Evolutionary conservation across 2,888 invertebrate species (phyloP).

Genomic region (Merodon equestris): DNA sequence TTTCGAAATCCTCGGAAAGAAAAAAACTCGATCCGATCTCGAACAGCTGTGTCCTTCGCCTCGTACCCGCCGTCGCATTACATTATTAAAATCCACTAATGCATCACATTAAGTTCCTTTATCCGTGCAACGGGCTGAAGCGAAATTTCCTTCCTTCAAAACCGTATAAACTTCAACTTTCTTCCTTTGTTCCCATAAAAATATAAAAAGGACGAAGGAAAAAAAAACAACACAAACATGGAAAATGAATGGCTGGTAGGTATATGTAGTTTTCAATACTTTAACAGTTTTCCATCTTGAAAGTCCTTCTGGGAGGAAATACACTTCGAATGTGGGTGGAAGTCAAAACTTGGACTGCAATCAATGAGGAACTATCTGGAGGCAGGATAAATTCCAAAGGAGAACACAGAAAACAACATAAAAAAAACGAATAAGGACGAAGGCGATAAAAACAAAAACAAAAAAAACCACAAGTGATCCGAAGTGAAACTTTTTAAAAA

Average conservation of each 20-base stretch:
- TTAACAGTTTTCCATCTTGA: constrained; percentile 42
- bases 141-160: constrained; percentile 19
- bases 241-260: too few species aligned
- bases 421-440: constrained; percentile 9
- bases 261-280: constrained; percentile 45
- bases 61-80: constrained; percentile 40
- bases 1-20: constrained; percentile 6
- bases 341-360: constrained; percentile 62
- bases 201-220: neutral
- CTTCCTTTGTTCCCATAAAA: constrained; percentile 35
- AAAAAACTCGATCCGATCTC: too few species aligned
- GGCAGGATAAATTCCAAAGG: constrained; percentile 34
- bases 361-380: constrained; percentile 58
- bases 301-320: constrained; percentile 48
- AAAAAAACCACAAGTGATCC: too few species aligned
- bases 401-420: neutral
- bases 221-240: constrained; percentile 10
- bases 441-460: neutral
- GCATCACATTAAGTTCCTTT: constrained; percentile 62
- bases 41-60: constrained; percentile 47
- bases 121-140: constrained; percentile 34
- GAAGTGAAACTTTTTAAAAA: constrained; percentile 61
- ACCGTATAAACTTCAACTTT: constrained; percentile 52
- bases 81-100: constrained; percentile 68
- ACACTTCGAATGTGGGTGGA: constrained; percentile 20